Evolutionary conservation across 92 coral and sea anemone genomes (phyloP).

Genomic region (Hydrozoanthus gracilis): DNA sequence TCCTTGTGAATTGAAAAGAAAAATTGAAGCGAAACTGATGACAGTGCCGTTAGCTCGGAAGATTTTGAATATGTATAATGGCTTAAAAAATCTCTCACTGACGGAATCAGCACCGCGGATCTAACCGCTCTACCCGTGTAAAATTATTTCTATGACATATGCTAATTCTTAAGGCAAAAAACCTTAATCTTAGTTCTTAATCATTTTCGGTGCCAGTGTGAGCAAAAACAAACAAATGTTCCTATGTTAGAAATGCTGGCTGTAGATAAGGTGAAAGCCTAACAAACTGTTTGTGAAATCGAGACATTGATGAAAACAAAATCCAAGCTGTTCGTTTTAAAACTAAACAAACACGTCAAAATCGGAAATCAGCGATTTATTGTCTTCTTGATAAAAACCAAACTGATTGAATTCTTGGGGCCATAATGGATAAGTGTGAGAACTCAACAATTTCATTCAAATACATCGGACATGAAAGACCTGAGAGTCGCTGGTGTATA

Average conservation of each 20-base stretch:
- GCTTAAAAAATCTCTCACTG: not conserved
- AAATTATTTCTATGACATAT: conserved; percentile 1
- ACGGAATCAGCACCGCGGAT: not conserved
- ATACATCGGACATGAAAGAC: not conserved
- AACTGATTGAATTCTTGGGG: not conserved
- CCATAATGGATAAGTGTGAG: not conserved
- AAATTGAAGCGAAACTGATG: not conserved
- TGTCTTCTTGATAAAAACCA: not conserved
- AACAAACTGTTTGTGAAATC: not conserved
- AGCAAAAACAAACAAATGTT: not conserved
- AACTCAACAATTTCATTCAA: not conserved
- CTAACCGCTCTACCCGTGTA: not conserved
- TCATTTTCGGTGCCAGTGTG: not conserved
- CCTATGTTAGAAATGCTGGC: not conserved
- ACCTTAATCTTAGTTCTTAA: not conserved
- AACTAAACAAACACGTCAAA: not conserved
- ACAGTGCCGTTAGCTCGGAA: not conserved
- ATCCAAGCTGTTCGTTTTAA: not conserved
- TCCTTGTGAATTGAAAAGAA: not conserved
- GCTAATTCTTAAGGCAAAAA: not conserved
- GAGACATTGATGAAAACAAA: not conserved
- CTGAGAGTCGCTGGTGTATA: not conserved
- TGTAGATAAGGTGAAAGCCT: not conserved
- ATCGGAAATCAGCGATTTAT: conserved; percentile 1
- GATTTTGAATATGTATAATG: not conserved